Base-by-base conservation (phyloP, 2,797 vertebrate genomes). In the Propithecus deckenii region DNA sequence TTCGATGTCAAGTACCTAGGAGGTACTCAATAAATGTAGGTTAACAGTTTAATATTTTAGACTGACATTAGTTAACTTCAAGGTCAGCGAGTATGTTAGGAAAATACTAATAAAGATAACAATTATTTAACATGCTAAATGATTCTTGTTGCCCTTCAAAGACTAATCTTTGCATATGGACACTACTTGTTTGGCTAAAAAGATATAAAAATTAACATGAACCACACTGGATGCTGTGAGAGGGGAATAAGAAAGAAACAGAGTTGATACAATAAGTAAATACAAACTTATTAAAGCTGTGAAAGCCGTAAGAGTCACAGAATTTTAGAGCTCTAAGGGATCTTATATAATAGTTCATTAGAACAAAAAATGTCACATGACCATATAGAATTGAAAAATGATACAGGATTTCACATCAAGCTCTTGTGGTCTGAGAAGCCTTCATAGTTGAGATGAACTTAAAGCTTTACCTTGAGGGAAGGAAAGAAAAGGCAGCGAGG, bases 131-230 rank as follows among this genome's bases (percentile, higher is more conserved):
- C 17, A 84, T 50, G 46, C 12, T 75, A 92, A 91, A 87, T 85
- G 65, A 85, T 55, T 93, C 61, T 41, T 90, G 13, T 32, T 79
- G 61, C 14, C 41, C n/a, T 41, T 75, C 80, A 87, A 67, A 92
- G 25, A 72, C 17, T 75, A 88, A 96, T 85, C 25, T 71, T 75
- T 69, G 22, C 9, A 94, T 41, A 94, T 65, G 30, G 23, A 32
- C 79, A 92, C 38, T 94, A 89, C 35, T 63, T 91, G n/a, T 13
- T 55, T 85, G 15, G 52, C 9, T 88, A 91, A 97, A 97, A 91
- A 93, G 12, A 57, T 11, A 48, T 18, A 91, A 92, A 92, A 88
- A 65, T 75, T 94, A 78, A 89, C 43, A 97, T 79, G 50, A 93
- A 50, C 32, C 7, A 75, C 30, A n/a, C 10, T 94, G 28, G 71